Conservation (phyloP, 2,113 vertebrate species). For the Plestiodon gilberti region DNA sequence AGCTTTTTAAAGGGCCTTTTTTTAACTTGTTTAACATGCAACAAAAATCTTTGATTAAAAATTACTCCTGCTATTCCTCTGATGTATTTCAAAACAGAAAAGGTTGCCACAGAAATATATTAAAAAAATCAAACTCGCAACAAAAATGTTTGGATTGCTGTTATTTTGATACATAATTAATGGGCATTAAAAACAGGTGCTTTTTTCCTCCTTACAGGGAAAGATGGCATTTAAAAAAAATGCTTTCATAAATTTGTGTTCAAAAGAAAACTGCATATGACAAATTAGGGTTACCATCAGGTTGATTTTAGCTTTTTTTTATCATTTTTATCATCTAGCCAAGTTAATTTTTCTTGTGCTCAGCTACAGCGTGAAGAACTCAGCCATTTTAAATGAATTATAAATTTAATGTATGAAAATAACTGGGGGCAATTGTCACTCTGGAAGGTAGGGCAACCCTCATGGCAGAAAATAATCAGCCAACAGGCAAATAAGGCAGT, state of each 20-base stretch:
- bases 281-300: background rate
- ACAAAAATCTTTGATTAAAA: constrained; percentile 54
- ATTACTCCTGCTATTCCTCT: constrained; percentile 38
- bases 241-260: constrained; percentile 12
- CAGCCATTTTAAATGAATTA: background rate
- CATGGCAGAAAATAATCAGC: background rate
- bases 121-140: constrained; percentile 38
- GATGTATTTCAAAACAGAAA: constrained; percentile 41
- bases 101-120: constrained; percentile 29
- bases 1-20: constrained; percentile 45
- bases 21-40: constrained; percentile 18
- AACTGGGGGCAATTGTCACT: background rate
- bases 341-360: background rate
- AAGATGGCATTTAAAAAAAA: constrained; percentile 41
- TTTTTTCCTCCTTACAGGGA: constrained; percentile 39
- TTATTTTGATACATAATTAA: constrained; percentile 44
- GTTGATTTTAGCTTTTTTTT: background rate
- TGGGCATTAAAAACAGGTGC: constrained; percentile 40
- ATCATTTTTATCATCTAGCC: background rate
- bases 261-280: background rate
- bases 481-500: background rate
- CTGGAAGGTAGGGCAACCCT: background rate
- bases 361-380: background rate
- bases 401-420: background rate
- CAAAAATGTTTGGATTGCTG: constrained; percentile 40